Percentiles rank a stretch among this genome's conserved stretches.
Evolutionary conservation across 2,888 invertebrate species (phyloP).

Genomic region (Drosophila nr. perissopoda): DNA sequence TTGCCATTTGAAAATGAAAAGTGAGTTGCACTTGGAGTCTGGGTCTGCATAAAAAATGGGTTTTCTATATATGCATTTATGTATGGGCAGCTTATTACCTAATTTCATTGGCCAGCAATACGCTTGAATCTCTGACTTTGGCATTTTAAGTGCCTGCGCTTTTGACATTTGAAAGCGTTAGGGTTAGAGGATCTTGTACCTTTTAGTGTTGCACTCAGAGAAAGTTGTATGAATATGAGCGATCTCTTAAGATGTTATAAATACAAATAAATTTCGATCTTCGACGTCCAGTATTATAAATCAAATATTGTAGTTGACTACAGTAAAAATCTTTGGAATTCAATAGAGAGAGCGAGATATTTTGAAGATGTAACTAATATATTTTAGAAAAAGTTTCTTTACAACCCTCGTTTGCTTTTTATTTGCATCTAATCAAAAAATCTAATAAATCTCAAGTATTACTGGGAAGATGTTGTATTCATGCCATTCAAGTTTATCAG

Average conservation of each 20-base stretch:
- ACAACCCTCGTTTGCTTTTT: not conserved
- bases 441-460: not conserved
- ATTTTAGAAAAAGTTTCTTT: not conserved
- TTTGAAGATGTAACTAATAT: not conserved
- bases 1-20: conserved; percentile 79
- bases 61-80: conserved; percentile 58
- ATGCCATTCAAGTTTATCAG: not conserved
- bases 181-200: conserved; percentile 16
- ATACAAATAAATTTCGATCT: not conserved
- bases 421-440: not conserved
- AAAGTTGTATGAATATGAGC: conserved; percentile 22
- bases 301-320: not conserved
- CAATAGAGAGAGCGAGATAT: not conserved
- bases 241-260: conserved; percentile 9
- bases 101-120: conserved; percentile 67
- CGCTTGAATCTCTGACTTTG: conserved; percentile 61
- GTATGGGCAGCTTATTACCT: conserved; percentile 74
- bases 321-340: not conserved
- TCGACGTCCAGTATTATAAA: conserved; percentile 5
- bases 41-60: conserved; percentile 52
- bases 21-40: conserved; percentile 68
- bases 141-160: conserved; percentile 69
- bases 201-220: conserved; percentile 9
- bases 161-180: conserved; percentile 58
- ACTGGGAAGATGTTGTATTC: not conserved